Conservation (phyloP, 2,113 vertebrate species). For the Antechinus stuartii region DNA sequence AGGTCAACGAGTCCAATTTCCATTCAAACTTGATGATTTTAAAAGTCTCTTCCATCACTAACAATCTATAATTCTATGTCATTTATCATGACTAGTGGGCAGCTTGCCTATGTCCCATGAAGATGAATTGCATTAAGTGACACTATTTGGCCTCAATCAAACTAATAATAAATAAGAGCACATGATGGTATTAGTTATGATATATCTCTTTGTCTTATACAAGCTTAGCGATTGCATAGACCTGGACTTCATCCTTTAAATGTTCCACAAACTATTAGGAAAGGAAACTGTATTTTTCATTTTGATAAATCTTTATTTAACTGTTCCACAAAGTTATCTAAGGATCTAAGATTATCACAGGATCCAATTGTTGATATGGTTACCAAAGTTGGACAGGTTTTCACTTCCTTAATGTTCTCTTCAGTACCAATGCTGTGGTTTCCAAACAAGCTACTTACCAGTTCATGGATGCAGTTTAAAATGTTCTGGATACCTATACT, state of each 20-base stretch:
- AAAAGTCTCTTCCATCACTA: background rate
- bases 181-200: background rate
- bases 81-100: background rate
- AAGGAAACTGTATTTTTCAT: background rate
- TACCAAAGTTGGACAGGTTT: constrained; percentile 82
- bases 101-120: background rate
- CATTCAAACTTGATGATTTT: background rate
- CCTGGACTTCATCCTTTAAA: background rate
- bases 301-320: background rate
- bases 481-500: constrained; percentile 87
- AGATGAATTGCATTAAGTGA: background rate
- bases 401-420: constrained; percentile 94
- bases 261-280: background rate
- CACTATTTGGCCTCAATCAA: background rate
- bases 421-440: constrained; percentile 92
- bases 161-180: background rate
- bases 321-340: background rate
- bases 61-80: background rate
- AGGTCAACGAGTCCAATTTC: background rate
- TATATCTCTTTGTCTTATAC: background rate
- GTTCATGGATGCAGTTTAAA: constrained; percentile 90
- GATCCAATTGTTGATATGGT: background rate
- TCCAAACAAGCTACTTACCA: constrained; percentile 91
- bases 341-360: background rate
- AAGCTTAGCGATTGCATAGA: background rate